Percentiles rank a stretch among this genome's conserved stretches.
These are phyloP conservation scores for Rhagium mordax DNA, from an alignment of 2,888 invertebrate species.

Conservation along the genomic window DNA sequence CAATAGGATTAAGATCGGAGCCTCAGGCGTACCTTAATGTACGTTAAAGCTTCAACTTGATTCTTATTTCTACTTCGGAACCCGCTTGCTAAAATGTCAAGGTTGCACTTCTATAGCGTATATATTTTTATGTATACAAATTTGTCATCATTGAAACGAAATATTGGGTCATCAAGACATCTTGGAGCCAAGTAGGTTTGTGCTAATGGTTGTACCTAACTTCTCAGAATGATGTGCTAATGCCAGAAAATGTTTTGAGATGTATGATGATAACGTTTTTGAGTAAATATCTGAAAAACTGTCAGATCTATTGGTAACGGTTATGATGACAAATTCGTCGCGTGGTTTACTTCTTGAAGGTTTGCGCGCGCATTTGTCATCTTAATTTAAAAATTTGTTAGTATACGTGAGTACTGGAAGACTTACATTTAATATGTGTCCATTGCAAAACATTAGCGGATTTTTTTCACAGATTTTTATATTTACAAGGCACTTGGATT, in stretches of 20 bases:
- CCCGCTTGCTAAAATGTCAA: background rate
- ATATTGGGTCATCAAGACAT: background rate
- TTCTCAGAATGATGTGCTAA: no score
- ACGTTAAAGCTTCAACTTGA: background rate
- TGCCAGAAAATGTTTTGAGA: no score
- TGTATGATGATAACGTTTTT: no score
- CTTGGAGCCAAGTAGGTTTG: no score
- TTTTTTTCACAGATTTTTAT: constrained; percentile 1
- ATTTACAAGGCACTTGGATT: background rate
- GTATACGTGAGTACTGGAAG: background rate
- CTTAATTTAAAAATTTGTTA: background rate
- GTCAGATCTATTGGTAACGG: no score
- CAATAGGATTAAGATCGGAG: constrained; percentile 12
- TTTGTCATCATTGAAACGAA: background rate
- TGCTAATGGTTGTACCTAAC: no score
- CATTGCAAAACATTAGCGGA: constrained; percentile 1
- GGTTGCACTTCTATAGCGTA: background rate
- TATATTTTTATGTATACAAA: background rate
- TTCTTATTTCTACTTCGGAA: background rate
- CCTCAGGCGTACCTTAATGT: constrained; percentile 4
- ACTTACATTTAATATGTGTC: constrained; percentile 2
- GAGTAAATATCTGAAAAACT: no score
- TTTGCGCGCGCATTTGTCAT: background rate
- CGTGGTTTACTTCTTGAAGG: background rate
- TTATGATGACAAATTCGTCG: no score